Base-by-base conservation (phyloP, 2,888 invertebrate species). In the Saturnia pavonia region DNA sequence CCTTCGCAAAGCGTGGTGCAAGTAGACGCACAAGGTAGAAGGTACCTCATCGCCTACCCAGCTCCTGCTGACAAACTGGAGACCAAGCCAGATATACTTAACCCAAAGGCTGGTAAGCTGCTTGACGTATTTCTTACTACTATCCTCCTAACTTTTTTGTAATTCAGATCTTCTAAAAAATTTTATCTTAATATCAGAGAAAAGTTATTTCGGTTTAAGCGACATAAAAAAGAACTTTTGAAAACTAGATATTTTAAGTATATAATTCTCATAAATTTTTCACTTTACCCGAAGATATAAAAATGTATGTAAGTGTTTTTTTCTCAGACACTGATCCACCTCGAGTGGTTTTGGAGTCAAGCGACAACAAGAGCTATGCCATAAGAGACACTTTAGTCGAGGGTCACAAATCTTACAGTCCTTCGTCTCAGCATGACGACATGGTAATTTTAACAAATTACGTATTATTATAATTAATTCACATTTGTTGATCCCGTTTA, bases 1-100 rank as follows among this genome's bases (percentile, higher is more conserved):
- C 92, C 93, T 0, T 90, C 92, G 0, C 93, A 94, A 72, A 92
- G 92, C 79, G 93, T 92, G 66, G 92, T 94, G n/a, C 93, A 92
- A 68, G 90, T 93, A 6, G 93, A 94, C 72, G 89, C 91, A 0
- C 91, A 92, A 66, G 93, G 93, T 0, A 75, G 92, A n/a, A 75
- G 91, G 65, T 92, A 88, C 80, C 88, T 93, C 70, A 91, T 92
- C 60, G 92, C 93, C 0, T 93, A 92, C 75, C 92, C 93, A 4
- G 82, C 85, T 0, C 82, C 88, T 0, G 84, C 86, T 0, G 92
- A 91, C 71, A 91, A 92, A 77, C 80, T 85, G 76, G 91, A 91
- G 73, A 86, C 88, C n/a, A 92, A 92, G 69, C 93, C 93, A 12
- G 93, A 93, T 63, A 92, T 92, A 72, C 78, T 93, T 70, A 91